Percentiles rank a stretch among this genome's conserved stretches.
These are phyloP conservation scores for Hypotaenidia okinawae DNA, from an alignment of 2,797 vertebrate species.

Conservation along the genomic window DNA sequence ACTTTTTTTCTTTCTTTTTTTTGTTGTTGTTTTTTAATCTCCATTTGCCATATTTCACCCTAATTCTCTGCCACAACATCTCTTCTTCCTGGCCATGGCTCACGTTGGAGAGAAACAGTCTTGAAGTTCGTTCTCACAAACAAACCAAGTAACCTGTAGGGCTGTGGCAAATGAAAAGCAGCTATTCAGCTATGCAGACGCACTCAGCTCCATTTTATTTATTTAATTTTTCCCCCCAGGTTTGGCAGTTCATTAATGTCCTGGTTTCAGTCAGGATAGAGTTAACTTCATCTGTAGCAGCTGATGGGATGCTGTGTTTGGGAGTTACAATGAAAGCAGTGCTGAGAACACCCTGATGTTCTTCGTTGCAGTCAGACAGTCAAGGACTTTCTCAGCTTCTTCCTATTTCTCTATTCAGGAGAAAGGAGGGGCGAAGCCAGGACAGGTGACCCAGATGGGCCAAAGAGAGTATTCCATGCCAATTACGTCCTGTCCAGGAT, in stretches of 20 bases:
- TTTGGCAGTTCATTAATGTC: constrained; percentile 38
- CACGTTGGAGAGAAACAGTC: neutral
- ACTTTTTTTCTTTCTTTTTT: neutral
- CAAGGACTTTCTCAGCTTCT: too few relatives aligned
- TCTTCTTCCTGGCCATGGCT: neutral
- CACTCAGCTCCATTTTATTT: neutral
- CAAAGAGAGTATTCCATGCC: too few relatives aligned
- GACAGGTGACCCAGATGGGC: too few relatives aligned
- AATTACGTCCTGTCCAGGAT: too few relatives aligned
- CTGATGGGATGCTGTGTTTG: too few relatives aligned
- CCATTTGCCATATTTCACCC: neutral
- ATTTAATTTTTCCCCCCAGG: neutral
- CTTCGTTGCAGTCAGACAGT: too few relatives aligned
- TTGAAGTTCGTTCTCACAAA: neutral
- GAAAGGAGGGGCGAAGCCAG: too few relatives aligned
- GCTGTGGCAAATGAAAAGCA: neutral
- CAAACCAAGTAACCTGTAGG: neutral
- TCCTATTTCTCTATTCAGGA: too few relatives aligned
- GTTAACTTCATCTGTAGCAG: too few relatives aligned
- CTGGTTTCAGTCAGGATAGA: too few relatives aligned
- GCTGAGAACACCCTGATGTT: too few relatives aligned
- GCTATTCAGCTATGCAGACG: neutral
- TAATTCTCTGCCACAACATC: neutral
- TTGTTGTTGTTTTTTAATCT: neutral
- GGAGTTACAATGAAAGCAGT: too few relatives aligned